Evolutionary conservation across 2,888 invertebrate species (phyloP).

Genomic region (Eueremaeus valkanovi): DNA sequence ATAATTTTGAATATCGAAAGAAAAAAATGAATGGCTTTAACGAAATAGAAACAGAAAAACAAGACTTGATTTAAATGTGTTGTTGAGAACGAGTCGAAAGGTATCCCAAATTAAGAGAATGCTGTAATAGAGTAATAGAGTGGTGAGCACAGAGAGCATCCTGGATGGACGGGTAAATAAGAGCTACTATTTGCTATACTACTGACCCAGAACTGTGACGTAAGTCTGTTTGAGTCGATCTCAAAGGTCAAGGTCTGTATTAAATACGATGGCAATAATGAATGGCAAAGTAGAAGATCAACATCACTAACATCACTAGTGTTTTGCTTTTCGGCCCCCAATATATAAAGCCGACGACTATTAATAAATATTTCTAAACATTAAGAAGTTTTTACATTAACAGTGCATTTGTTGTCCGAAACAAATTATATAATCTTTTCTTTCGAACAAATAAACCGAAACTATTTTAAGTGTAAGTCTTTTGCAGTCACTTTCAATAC

Average conservation of each 20-base stretch:
- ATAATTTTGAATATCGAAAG: neutral
- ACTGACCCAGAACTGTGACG: conserved; percentile 32
- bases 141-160: neutral
- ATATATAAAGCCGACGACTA: conserved; percentile 26
- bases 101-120: conserved; percentile 2
- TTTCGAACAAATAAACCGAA: neutral
- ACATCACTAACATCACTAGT: conserved; percentile 14
- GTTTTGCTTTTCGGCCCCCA: neutral
- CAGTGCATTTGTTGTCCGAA: neutral
- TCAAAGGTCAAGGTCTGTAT: conserved; percentile 31
- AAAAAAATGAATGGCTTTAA: neutral
- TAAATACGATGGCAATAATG: conserved; percentile 23
- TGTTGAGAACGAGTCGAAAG: conserved; percentile 8
- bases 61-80: neutral
- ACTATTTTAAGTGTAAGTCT: neutral
- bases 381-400: neutral
- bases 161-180: conserved; percentile 28
- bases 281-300: conserved; percentile 18
- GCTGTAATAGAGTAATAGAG: neutral
- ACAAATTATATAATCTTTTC: neutral
- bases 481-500: neutral
- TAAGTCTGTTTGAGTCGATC: conserved; percentile 3
- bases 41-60: neutral
- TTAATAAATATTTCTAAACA: conserved; percentile 4
- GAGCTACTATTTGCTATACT: conserved; percentile 16